These are phyloP conservation scores for Ganaspis brasiliensis DNA, from an alignment of 2,888 invertebrate species.

Conservation along the genomic window DNA sequence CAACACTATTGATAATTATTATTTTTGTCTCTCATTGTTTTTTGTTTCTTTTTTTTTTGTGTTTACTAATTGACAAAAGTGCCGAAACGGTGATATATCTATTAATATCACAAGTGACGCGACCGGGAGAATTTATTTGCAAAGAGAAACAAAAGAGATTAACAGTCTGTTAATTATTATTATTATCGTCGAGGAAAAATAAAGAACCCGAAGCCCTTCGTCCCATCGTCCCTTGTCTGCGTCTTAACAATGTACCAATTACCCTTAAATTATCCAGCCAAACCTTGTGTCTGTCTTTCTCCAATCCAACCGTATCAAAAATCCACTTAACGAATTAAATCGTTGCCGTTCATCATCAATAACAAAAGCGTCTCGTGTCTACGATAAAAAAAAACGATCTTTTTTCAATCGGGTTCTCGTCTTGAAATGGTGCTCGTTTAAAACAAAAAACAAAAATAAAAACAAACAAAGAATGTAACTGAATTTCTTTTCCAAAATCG, in stretches of 20 bases:
- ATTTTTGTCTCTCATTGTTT: not conserved
- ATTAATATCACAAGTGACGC: slow-evolving; percentile 46
- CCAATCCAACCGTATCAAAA: slow-evolving; percentile 53
- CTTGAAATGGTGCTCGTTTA: slow-evolving; percentile 19
- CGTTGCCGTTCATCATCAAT: slow-evolving; percentile 22
- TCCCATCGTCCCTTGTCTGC: slow-evolving; percentile 79
- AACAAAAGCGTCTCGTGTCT: not conserved
- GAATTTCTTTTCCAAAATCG: slow-evolving; percentile 19
- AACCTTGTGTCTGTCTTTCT: slow-evolving; percentile 69
- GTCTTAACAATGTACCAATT: slow-evolving; percentile 69
- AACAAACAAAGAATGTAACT: no score
- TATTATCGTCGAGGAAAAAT: slow-evolving; percentile 37
- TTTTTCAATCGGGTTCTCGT: not conserved
- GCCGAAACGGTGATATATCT: slow-evolving; percentile 4
- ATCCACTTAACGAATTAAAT: slow-evolving; percentile 42
- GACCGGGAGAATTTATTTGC: slow-evolving; percentile 44
- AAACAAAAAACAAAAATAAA: not conserved
- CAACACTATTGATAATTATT: slow-evolving; percentile 25
- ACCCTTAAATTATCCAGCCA: slow-evolving; percentile 55
- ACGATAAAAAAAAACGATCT: not conserved
- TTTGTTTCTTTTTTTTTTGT: slow-evolving; percentile 37
- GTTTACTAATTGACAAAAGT: slow-evolving; percentile 30
- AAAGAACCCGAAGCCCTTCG: slow-evolving; percentile 68
- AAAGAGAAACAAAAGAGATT: slow-evolving; percentile 55
- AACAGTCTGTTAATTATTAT: slow-evolving; percentile 53